Evolutionary conservation across 2,888 invertebrate species (phyloP).

Genomic region (Cylloceria caligata): DNA sequence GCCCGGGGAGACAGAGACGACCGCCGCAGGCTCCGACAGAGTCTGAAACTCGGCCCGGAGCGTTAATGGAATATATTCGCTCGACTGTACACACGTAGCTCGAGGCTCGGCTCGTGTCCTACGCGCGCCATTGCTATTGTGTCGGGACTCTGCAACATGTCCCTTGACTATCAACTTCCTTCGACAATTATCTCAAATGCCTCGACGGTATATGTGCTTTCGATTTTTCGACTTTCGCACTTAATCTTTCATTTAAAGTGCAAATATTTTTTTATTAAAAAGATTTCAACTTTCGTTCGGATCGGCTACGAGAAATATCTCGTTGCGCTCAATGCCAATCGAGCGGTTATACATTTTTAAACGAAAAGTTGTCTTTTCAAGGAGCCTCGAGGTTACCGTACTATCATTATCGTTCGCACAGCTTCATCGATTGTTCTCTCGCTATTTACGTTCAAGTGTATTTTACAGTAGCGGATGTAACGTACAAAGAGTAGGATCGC

Average conservation of each 20-base stretch:
- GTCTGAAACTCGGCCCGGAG: constrained; percentile 58
- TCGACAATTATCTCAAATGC: constrained; percentile 33
- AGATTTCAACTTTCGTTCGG: too few relatives aligned
- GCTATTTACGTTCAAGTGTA: too few relatives aligned
- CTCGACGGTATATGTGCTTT: not conserved
- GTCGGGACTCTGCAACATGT: not conserved
- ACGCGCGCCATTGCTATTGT: not conserved
- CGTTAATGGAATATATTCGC: constrained; percentile 66
- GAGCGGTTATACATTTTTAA: too few relatives aligned
- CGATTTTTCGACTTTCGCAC: not conserved
- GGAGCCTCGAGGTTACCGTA: too few relatives aligned
- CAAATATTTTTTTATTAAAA: too few relatives aligned
- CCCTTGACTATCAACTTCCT: constrained; percentile 24
- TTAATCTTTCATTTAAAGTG: not conserved
- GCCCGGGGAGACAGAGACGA: constrained; percentile 33
- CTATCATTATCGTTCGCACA: too few relatives aligned
- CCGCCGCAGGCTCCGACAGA: constrained; percentile 52
- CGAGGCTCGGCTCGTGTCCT: not conserved
- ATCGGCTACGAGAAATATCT: too few relatives aligned
- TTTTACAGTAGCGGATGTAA: too few relatives aligned
- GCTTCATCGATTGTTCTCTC: too few relatives aligned
- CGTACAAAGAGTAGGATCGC: too few relatives aligned
- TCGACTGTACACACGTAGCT: constrained; percentile 49
- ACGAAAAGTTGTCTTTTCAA: too few relatives aligned
- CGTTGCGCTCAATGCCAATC: too few relatives aligned